phyloP scores from a whole-genome alignment of 2,888 invertebrate species.

The Caenorhabditis auriculariae region DNA sequence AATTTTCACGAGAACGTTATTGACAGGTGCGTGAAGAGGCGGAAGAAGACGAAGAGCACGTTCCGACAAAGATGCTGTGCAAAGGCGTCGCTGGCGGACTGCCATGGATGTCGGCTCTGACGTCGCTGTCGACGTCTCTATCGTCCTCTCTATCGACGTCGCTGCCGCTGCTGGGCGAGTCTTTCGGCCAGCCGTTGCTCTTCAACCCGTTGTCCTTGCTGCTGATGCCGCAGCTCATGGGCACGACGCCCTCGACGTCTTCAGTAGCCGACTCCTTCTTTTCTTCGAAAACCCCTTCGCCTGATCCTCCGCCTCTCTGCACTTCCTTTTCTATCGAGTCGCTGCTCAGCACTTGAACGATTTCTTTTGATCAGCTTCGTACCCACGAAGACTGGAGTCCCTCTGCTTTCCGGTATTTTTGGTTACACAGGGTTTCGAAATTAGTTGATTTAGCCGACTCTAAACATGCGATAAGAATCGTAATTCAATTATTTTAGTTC shows the following conservation, averaged over 20 bases:
- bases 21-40: conserved; percentile 18
- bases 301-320: conserved; percentile 10
- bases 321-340: conserved; percentile 22
- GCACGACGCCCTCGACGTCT: conserved; percentile 11
- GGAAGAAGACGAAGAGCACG: conserved; percentile 14
- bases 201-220: conserved; percentile 33
- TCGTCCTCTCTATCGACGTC: conserved; percentile 7
- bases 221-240: conserved; percentile 32
- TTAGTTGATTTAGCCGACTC: no score
- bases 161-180: no score
- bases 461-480: no score
- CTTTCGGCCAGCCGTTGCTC: conserved; percentile 10
- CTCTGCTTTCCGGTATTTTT: no score
- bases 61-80: conserved; percentile 14
- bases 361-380: no score
- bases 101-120: conserved; percentile 6
- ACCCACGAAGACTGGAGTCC: no score
- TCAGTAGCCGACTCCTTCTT: conserved; percentile 9
- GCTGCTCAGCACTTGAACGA: conserved; percentile 21
- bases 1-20: no score
- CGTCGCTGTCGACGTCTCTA: conserved; percentile 12
- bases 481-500: no score
- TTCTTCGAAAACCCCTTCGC: conserved; percentile 23
- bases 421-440: no score
- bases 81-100: conserved; percentile 3